Percentiles rank a stretch among this genome's conserved stretches.
Conservation (phyloP, 2,797 vertebrate genomes). For the Cyclopterus lumpus region DNA sequence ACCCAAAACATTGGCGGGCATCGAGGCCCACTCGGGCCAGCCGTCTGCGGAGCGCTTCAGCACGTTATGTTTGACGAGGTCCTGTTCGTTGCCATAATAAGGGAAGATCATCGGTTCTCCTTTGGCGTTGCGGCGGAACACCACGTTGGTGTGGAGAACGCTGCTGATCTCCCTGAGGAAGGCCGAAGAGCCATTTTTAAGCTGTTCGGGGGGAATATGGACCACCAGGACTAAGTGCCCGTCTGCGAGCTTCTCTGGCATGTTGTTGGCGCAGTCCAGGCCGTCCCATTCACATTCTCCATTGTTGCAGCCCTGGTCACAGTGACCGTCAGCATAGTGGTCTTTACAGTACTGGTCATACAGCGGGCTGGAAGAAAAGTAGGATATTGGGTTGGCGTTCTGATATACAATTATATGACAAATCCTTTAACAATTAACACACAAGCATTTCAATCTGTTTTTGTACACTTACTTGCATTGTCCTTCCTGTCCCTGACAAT, state of each 20-base stretch:
- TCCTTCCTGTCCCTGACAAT: constrained; percentile 92
- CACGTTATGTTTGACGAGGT: constrained; percentile 93
- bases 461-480: constrained; percentile 95
- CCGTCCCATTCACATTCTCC: constrained; percentile 98
- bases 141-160: constrained; percentile 96
- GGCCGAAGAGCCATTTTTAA: constrained; percentile 91
- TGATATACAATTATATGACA: constrained; percentile 11
- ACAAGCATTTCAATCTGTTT: background rate
- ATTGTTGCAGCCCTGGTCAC: constrained; percentile 98
- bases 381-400: constrained; percentile 21
- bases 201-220: constrained; percentile 89
- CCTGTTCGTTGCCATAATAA: constrained; percentile 93
- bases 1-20: constrained; percentile 80
- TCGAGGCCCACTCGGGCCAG: constrained; percentile 86
- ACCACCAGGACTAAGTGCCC: constrained; percentile 95
- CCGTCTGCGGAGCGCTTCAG: constrained; percentile 86
- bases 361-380: constrained; percentile 86
- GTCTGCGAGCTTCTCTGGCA: constrained; percentile 92
- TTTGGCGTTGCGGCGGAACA: constrained; percentile 90
- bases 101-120: constrained; percentile 96
- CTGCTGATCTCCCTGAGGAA: constrained; percentile 97
- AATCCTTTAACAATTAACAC: background rate
- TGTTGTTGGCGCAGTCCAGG: constrained; percentile 93
- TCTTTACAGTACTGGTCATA: constrained; percentile 99
- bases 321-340: constrained; percentile 96